phyloP scores from a whole-genome alignment of 1,140 invertebrate species.

The Phortica variegata region DNA sequence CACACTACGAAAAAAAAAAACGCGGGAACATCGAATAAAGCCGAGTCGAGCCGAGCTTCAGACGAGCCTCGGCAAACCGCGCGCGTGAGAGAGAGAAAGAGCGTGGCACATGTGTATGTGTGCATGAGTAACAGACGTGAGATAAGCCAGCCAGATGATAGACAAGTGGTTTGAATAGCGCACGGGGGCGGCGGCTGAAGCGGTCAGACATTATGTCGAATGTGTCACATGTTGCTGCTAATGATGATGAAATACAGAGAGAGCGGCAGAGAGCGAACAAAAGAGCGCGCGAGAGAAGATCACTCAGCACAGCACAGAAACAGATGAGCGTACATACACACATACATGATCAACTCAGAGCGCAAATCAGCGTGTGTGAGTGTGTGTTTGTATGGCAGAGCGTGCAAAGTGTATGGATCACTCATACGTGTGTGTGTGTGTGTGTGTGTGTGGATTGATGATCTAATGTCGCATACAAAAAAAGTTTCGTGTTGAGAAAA shows the following conservation, averaged over 20 bases:
- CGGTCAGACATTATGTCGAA: no score
- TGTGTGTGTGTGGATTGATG: conserved; percentile 26
- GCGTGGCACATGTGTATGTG: conserved; percentile 1
- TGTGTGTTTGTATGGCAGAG: conserved; percentile 12
- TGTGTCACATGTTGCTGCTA: no score
- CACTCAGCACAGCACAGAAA: conserved; percentile 17
- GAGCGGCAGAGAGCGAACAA: not conserved
- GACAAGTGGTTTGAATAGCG: not conserved
- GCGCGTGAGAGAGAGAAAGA: conserved; percentile 4
- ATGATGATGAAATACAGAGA: no score
- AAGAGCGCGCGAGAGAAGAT: conserved; percentile 11
- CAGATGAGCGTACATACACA: not conserved
- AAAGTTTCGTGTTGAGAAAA: no score
- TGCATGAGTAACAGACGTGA: conserved; percentile 12
- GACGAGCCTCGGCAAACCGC: conserved; percentile 2
- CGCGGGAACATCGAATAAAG: conserved; percentile 27
- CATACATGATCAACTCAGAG: not conserved
- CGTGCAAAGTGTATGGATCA: no score
- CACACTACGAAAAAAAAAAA: conserved; percentile 14
- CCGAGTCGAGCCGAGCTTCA: conserved; percentile 18
- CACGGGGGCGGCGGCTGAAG: not conserved
- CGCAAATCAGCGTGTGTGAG: conserved; percentile 1
- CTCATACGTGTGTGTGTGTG: conserved; percentile 2
- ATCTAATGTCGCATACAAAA: no score
- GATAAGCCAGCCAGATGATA: not conserved